phyloP scores from a whole-genome alignment of 2,888 invertebrate species.

The Lutraria lutraria region DNA sequence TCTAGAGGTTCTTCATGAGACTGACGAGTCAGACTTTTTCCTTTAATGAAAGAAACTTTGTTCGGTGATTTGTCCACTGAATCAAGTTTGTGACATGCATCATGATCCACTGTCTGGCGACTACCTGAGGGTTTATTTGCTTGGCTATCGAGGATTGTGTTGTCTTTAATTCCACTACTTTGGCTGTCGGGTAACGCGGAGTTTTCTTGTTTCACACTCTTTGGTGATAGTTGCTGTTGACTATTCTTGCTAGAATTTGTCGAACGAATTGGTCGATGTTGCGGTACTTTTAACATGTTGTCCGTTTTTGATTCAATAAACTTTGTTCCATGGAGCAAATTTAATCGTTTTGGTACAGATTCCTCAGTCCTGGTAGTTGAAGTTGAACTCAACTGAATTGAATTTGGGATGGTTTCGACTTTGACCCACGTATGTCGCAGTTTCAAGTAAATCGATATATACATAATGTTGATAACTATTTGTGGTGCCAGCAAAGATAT shows the following conservation, averaged over 20 bases:
- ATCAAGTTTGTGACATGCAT: no score
- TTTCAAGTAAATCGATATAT: neutral
- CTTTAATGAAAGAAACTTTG: neutral
- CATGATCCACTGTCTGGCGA: neutral
- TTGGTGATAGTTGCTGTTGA: no score
- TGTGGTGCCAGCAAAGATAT: neutral
- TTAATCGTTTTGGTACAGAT: neutral
- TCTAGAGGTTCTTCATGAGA: no score
- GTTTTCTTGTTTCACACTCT: no score
- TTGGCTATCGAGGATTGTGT: neutral
- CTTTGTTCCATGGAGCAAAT: neutral
- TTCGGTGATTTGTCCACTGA: neutral
- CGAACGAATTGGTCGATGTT: neutral
- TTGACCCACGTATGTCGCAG: neutral
- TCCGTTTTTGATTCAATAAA: neutral
- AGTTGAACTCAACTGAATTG: neutral
- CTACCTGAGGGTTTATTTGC: neutral
- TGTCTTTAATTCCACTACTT: no score
- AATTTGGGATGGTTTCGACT: neutral
- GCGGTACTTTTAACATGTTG: neutral
- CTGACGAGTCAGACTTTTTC: no score
- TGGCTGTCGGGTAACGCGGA: no score
- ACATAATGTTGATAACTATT: neutral
- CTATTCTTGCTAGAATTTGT: neutral
- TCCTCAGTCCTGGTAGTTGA: neutral